These are phyloP conservation scores for Polypterus bichir DNA, from an alignment of 2,113 vertebrate species.

Conservation along the genomic window DNA sequence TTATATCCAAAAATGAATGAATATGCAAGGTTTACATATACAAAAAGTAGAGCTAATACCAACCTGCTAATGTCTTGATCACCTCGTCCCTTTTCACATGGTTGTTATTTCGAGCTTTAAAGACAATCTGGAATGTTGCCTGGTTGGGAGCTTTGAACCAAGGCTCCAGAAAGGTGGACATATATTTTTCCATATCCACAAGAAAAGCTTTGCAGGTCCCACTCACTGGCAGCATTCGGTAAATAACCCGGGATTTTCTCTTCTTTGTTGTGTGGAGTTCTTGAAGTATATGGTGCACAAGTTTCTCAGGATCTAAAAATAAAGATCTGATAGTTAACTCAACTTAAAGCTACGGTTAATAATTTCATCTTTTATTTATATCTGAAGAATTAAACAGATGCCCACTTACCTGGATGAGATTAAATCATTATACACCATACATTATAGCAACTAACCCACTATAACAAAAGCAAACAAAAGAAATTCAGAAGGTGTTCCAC, in stretches of 20 bases:
- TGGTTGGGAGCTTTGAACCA: conserved; percentile 83
- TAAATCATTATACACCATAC: too few species aligned
- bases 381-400: too few species aligned
- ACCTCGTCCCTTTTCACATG: conserved; percentile 81
- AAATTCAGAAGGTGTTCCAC: too few species aligned
- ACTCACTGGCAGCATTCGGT: conserved; percentile 85
- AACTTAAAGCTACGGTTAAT: too few species aligned
- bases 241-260: conserved; percentile 76
- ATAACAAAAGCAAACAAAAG: too few species aligned
- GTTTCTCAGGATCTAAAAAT: conserved; percentile 66
- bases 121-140: conserved; percentile 80
- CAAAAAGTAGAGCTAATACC: neutral
- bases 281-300: conserved; percentile 83
- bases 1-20: too few species aligned
- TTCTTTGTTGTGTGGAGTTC: conserved; percentile 80
- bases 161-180: conserved; percentile 71
- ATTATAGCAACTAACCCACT: too few species aligned
- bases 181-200: conserved; percentile 83
- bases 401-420: too few species aligned
- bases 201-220: conserved; percentile 84
- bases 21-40: neutral
- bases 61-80: conserved; percentile 86
- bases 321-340: too few species aligned
- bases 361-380: too few species aligned
- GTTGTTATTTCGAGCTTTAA: conserved; percentile 87